Percentiles rank a stretch among this genome's conserved stretches.
These are phyloP conservation scores for Polylopha cassiicola DNA, from an alignment of 2,888 invertebrate genomes.

Conservation along the genomic window DNA sequence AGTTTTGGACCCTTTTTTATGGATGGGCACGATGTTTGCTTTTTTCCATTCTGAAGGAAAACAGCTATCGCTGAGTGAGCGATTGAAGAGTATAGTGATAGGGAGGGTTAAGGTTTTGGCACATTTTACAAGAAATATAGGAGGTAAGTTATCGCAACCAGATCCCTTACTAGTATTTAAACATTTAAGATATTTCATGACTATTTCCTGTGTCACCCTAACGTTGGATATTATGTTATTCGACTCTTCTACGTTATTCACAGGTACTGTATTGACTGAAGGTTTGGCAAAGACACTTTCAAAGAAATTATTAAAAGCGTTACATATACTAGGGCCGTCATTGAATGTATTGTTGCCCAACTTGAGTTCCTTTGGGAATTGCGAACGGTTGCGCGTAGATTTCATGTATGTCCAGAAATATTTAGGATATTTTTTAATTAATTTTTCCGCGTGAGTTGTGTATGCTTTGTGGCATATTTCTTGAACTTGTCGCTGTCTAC, in stretches of 20 bases:
- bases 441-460: not conserved
- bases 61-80: not conserved
- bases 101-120: not conserved
- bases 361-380: not conserved
- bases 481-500: not conserved
- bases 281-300: not conserved
- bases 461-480: not conserved
- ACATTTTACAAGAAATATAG: conserved; percentile 1
- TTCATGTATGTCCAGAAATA: not conserved
- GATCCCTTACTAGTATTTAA: not conserved
- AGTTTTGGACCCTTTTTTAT: not conserved
- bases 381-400: not conserved
- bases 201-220: not conserved
- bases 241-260: not conserved
- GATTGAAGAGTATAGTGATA: not conserved
- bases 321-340: not conserved
- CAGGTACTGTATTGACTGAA: not conserved
- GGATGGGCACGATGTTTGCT: conserved; percentile 1
- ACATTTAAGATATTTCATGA: not conserved
- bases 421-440: not conserved
- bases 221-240: not conserved
- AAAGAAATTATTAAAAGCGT: not conserved
- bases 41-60: conserved; percentile 4
- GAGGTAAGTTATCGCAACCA: conserved; percentile 2
- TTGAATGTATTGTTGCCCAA: not conserved